These are phyloP conservation scores for Stegana nigrithorax DNA, from an alignment of 2,888 invertebrate species.

Conservation along the genomic window DNA sequence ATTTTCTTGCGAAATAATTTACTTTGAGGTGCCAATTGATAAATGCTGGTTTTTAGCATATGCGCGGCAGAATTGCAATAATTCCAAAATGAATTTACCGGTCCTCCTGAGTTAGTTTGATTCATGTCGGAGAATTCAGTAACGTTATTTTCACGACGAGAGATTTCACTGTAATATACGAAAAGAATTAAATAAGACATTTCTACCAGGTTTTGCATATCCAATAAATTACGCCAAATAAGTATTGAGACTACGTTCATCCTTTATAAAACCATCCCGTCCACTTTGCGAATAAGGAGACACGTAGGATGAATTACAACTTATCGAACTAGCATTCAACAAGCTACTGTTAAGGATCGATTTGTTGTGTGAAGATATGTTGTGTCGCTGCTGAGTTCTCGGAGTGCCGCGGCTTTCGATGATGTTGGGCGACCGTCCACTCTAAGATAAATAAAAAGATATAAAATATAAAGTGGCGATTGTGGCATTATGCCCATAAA, in stretches of 20 bases:
- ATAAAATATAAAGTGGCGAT: too few species aligned
- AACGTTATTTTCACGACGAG: conserved; percentile 55
- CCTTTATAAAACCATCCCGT: conserved; percentile 69
- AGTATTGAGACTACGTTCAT: conserved; percentile 69
- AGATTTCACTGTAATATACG: conserved; percentile 44
- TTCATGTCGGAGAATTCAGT: conserved; percentile 51
- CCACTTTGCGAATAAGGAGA: conserved; percentile 61
- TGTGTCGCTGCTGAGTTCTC: conserved; percentile 30
- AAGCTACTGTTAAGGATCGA: conserved; percentile 55
- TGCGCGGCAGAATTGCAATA: conserved; percentile 67
- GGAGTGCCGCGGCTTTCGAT: too few species aligned
- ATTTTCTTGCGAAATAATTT: conserved; percentile 9
- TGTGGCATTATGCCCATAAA: too few species aligned
- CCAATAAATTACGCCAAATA: conserved; percentile 68
- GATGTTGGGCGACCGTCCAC: too few species aligned
- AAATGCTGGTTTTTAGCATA: conserved; percentile 64
- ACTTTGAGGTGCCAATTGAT: conserved; percentile 65
- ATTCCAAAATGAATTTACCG: conserved; percentile 67
- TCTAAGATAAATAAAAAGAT: too few species aligned
- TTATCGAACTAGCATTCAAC: conserved; percentile 53
- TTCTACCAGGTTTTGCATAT: conserved; percentile 34
- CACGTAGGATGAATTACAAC: conserved; percentile 56
- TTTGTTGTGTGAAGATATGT: conserved; percentile 53
- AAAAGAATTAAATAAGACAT: conserved; percentile 6
- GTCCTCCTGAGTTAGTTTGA: conserved; percentile 45